These are phyloP conservation scores for Allacma fusca DNA, from an alignment of 2,888 invertebrate genomes.

Conservation along the genomic window DNA sequence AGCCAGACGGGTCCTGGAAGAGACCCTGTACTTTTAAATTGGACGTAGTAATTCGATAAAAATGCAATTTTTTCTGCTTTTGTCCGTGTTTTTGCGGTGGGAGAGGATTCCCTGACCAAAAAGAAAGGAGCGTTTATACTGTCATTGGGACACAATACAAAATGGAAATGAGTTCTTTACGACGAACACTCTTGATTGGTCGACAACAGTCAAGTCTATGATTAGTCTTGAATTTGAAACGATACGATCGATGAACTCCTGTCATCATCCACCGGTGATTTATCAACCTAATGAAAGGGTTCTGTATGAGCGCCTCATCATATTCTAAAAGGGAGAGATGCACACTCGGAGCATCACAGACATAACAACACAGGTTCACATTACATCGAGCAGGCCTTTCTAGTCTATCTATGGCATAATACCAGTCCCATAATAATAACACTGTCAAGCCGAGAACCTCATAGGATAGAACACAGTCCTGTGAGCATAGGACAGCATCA, in stretches of 20 bases:
- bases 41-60: neutral
- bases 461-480: too few species aligned
- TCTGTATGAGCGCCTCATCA: conserved; percentile 34
- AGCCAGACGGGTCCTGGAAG: too few species aligned
- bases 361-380: too few species aligned
- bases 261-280: conserved; percentile 52
- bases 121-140: neutral
- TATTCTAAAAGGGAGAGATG: neutral
- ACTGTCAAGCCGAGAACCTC: too few species aligned
- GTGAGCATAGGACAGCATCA: too few species aligned
- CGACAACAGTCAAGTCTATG: conserved; percentile 45
- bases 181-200: conserved; percentile 46
- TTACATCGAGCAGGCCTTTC: too few species aligned
- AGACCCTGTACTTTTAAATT: too few species aligned
- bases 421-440: too few species aligned
- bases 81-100: neutral
- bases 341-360: neutral
- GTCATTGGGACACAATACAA: conserved; percentile 18
- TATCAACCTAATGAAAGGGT: conserved; percentile 53
- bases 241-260: conserved; percentile 52
- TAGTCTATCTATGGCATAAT: too few species aligned
- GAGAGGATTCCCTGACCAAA: neutral
- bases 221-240: conserved; percentile 44
- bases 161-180: conserved; percentile 20
- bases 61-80: neutral